Percentiles rank a stretch among this genome's conserved stretches.
phyloP scores from a whole-genome alignment of 2,797 vertebrate genomes.

The Molossus alvarezi region DNA sequence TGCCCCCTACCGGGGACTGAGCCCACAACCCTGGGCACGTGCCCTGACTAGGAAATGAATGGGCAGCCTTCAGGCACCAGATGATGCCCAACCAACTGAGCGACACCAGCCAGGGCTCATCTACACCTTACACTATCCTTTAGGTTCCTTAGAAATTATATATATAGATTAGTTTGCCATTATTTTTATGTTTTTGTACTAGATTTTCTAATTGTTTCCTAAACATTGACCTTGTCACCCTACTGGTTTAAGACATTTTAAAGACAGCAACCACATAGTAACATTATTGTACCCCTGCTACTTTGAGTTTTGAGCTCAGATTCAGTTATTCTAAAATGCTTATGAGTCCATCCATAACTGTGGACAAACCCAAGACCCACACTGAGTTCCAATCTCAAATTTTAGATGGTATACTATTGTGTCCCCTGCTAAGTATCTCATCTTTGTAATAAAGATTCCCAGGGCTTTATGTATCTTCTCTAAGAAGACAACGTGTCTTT shows the following conservation, averaged over 20 bases:
- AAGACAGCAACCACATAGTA: not conserved
- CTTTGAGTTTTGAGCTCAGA: not conserved
- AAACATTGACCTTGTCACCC: not conserved
- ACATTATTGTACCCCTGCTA: too few species aligned
- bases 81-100: not conserved
- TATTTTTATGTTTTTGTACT: not conserved
- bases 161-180: not conserved
- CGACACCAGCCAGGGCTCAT: not conserved
- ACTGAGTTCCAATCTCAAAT: not conserved
- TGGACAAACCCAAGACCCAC: not conserved
- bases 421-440: not conserved
- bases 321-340: not conserved
- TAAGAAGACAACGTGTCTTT: not conserved
- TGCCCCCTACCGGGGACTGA: too few species aligned
- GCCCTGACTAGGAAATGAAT: too few species aligned
- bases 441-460: not conserved
- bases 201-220: not conserved
- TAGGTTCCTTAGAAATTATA: not conserved
- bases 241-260: not conserved
- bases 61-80: too few species aligned
- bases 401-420: not conserved
- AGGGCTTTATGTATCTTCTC: not conserved
- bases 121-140: not conserved
- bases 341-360: not conserved
- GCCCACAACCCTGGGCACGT: too few species aligned